These are phyloP conservation scores for Solenopsis fugax DNA, from an alignment of 1,140 invertebrate genomes.

Conservation along the genomic window DNA sequence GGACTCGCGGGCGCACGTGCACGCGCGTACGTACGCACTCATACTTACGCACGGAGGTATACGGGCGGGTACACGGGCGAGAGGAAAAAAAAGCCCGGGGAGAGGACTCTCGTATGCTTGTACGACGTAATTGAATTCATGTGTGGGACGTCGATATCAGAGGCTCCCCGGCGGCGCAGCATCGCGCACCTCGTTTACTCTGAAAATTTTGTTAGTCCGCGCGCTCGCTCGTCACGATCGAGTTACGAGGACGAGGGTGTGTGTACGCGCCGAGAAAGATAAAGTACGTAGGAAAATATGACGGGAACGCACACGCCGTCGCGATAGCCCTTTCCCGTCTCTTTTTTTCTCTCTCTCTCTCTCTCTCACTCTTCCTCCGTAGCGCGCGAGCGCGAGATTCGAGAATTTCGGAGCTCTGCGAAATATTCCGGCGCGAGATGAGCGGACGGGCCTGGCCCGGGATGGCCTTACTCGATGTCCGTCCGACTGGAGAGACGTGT, in stretches of 20 bases:
- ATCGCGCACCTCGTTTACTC: slow-evolving; percentile 61
- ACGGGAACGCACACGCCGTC: slow-evolving; percentile 41
- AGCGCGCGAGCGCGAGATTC: slow-evolving; percentile 39
- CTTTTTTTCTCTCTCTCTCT: neutral
- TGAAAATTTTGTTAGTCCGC: slow-evolving; percentile 66
- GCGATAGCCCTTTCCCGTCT: slow-evolving; percentile 3
- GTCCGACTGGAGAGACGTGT: neutral
- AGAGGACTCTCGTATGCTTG: slow-evolving; percentile 56
- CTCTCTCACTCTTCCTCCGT: no score
- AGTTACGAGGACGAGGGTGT: slow-evolving; percentile 57
- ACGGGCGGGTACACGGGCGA: neutral
- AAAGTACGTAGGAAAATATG: slow-evolving; percentile 66
- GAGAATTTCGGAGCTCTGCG: slow-evolving; percentile 46
- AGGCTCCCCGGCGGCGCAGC: slow-evolving; percentile 55
- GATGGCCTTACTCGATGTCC: neutral
- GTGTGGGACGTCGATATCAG: slow-evolving; percentile 69
- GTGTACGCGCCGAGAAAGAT: slow-evolving; percentile 63
- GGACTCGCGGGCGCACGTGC: slow-evolving; percentile 27
- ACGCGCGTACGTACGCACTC: neutral
- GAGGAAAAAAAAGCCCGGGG: slow-evolving; percentile 32
- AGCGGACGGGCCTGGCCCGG: neutral
- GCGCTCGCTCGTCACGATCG: slow-evolving; percentile 62
- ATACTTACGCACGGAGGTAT: neutral
- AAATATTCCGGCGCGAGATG: slow-evolving; percentile 42
- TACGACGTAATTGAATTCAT: slow-evolving; percentile 68